These are phyloP conservation scores for Hippolais icterina DNA, from an alignment of 2,113 vertebrate species.

Conservation along the genomic window DNA sequence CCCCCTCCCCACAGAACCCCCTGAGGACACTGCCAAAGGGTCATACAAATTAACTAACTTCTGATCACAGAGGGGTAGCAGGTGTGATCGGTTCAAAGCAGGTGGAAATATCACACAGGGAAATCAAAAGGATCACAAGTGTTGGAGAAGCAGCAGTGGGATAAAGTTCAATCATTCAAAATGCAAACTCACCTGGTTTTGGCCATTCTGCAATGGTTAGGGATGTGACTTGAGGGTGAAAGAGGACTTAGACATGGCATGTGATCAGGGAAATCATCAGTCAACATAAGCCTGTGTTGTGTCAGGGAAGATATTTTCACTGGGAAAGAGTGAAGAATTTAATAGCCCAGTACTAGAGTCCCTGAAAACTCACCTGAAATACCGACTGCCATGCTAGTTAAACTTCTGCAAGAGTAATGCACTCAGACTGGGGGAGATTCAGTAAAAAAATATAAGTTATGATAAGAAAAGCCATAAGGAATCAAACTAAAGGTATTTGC, in stretches of 20 bases:
- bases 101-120: not conserved
- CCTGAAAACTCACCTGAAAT: not conserved
- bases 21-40: not conserved
- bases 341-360: not conserved
- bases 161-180: not conserved
- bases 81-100: not conserved
- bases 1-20: not conserved
- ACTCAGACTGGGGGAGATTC: not conserved
- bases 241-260: not conserved
- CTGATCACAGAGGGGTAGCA: not conserved
- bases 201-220: not conserved
- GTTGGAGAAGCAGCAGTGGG: not conserved
- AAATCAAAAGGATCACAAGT: rapidly evolving
- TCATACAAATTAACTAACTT: rapidly evolving
- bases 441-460: not conserved
- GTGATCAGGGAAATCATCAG: not conserved
- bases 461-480: not conserved
- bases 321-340: not conserved
- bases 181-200: not conserved
- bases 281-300: not conserved
- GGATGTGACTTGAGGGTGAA: not conserved
- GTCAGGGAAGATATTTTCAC: not conserved
- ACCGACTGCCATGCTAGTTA: not conserved
- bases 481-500: not conserved
- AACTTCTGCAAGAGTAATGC: not conserved